These are phyloP conservation scores for Oscheius onirici DNA, from an alignment of 2,888 invertebrate genomes.

Conservation along the genomic window DNA sequence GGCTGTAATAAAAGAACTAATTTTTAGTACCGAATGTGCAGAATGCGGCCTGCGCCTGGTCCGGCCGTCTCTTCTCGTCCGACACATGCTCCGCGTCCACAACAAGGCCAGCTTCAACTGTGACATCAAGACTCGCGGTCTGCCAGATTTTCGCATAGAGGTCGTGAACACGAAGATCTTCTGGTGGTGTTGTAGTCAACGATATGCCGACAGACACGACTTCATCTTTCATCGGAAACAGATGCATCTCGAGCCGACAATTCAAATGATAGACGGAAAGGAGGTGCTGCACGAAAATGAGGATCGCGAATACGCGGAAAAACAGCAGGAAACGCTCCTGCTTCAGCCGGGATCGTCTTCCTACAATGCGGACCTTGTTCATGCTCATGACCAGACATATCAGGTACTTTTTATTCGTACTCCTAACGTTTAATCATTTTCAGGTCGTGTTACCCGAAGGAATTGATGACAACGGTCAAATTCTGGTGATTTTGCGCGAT, in stretches of 20 bases:
- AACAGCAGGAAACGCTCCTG: background rate
- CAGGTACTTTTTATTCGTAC: background rate
- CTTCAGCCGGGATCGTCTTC: slow-evolving; percentile 21
- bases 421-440: background rate
- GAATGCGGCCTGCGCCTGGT: slow-evolving; percentile 61
- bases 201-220: slow-evolving; percentile 43
- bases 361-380: slow-evolving; percentile 34
- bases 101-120: slow-evolving; percentile 52
- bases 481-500: slow-evolving; percentile 34
- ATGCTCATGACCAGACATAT: slow-evolving; percentile 14
- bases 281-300: background rate
- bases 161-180: slow-evolving; percentile 45
- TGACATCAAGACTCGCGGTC: slow-evolving; percentile 26
- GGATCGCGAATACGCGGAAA: too few species aligned
- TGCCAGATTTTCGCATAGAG: slow-evolving; percentile 39
- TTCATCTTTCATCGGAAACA: slow-evolving; percentile 14
- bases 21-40: slow-evolving; percentile 56
- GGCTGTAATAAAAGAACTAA: too few species aligned
- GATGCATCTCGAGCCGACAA: slow-evolving; percentile 14
- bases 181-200: slow-evolving; percentile 57
- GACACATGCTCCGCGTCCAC: slow-evolving; percentile 67
- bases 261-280: background rate
- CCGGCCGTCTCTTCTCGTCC: slow-evolving; percentile 60
- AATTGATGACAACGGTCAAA: slow-evolving; percentile 31
- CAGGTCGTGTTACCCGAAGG: slow-evolving; percentile 4